These are phyloP conservation scores for cattle (Bos taurus) DNA, from an alignment of 2,113 vertebrate species.

Conservation along the genomic window DNA sequence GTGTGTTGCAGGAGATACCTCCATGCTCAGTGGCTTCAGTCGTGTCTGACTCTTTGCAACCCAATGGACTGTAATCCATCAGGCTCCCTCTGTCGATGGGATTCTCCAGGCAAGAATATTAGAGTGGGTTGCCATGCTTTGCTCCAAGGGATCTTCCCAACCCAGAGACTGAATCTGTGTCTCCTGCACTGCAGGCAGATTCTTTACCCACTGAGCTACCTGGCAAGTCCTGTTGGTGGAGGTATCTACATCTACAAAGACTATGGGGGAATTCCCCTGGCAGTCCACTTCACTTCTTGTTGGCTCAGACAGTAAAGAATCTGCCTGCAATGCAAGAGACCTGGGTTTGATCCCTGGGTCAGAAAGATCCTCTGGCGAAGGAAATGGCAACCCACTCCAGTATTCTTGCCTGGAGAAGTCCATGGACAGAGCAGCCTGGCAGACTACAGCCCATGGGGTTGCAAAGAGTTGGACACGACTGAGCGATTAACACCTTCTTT, in stretches of 20 bases:
- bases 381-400: not conserved
- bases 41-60: not conserved
- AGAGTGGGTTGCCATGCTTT: not conserved
- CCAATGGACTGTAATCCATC: not conserved
- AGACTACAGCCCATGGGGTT: not conserved
- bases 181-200: not conserved
- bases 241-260: not conserved
- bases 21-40: not conserved
- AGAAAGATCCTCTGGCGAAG: not conserved
- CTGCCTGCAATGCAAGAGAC: not conserved
- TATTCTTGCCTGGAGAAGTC: not conserved
- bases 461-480: not conserved
- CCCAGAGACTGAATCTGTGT: not conserved
- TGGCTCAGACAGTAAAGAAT: not conserved
- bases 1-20: not conserved
- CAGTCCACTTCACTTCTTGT: not conserved
- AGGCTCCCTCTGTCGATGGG: not conserved
- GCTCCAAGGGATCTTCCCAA: not conserved
- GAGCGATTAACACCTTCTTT: not conserved
- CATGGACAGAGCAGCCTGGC: not conserved
- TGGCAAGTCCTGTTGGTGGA: not conserved
- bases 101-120: not conserved
- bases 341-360: not conserved
- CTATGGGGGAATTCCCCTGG: not conserved
- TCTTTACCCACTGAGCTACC: not conserved